Percentiles rank a stretch among this genome's conserved stretches.
Evolutionary conservation across 2,113 vertebrate species (phyloP).

Genomic region (Gambusia affinis): DNA sequence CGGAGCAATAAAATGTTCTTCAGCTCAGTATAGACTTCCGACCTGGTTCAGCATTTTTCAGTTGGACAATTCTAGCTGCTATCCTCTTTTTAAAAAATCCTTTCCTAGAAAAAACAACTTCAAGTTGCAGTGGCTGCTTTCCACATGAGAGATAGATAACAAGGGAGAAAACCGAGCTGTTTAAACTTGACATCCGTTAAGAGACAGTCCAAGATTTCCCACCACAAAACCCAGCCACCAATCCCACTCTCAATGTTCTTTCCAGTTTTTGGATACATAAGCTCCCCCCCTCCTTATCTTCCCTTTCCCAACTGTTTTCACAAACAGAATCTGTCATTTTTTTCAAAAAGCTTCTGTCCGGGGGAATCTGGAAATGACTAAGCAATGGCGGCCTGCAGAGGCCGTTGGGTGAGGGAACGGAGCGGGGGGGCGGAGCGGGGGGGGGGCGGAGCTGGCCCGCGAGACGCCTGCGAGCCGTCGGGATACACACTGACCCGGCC

Average conservation of each 20-base stretch:
- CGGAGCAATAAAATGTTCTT: background rate
- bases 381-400: conserved; percentile 54
- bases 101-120: conserved; percentile 37
- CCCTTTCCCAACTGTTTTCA: conserved; percentile 46
- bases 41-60: conserved; percentile 7
- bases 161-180: conserved; percentile 39
- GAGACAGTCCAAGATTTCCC: conserved; percentile 59
- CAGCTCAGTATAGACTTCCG: conserved; percentile 49
- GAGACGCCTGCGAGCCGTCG: conserved; percentile 60
- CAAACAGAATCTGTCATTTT: conserved; percentile 66
- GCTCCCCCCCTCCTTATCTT: background rate
- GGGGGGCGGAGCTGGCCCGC: conserved; percentile 63
- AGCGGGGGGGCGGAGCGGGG: conserved; percentile 56
- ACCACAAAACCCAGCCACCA: conserved; percentile 44
- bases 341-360: conserved; percentile 57
- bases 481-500: conserved; percentile 66
- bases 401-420: conserved; percentile 71
- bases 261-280: conserved; percentile 53
- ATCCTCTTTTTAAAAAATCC: conserved; percentile 9
- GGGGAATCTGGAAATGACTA: conserved; percentile 58
- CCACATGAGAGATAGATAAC: conserved; percentile 37
- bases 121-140: conserved; percentile 50
- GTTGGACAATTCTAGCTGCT: conserved; percentile 29
- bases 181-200: conserved; percentile 59
- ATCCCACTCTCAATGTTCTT: conserved; percentile 54